Evolutionary conservation across 2,888 invertebrate genomes (phyloP), one percentile per base, ranked within the genome.

Genomic region (Acleris literana): DNA sequence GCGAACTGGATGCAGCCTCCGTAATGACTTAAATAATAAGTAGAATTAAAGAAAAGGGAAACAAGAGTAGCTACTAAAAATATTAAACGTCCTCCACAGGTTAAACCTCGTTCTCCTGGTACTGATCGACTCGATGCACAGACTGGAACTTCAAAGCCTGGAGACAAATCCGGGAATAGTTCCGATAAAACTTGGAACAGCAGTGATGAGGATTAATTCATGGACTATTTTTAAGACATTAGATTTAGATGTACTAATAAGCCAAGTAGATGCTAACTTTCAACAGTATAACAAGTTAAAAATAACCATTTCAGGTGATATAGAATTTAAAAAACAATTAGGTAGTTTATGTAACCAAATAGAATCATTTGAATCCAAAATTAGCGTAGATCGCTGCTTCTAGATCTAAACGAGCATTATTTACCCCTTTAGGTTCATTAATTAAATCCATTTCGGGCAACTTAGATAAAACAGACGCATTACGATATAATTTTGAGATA

Each of bases 381-480:
- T 29, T 68, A 5, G 29, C 29, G n/a, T n/a, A n/a, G 7, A 29
- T 29, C 7, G 29, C 29, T 7, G 7, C 3, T 29, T 29, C 29
- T 29, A 29, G 29, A 7, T 29, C 9, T 29, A 29, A 29, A 29
- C 29, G 29, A 7, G 29, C 29, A 29, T 29, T 29, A 29, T 29
- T 29, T 7, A 1, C 29, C 29, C 29, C 29, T 29, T 29, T 29
- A 29, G 29, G 29, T 29, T 29, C 29, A 29, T 29, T 29, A 29
- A 29, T 29, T 29, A 29, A 29, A 29, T 29, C 29, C 3, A 72
- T 75, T 46, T 70, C 72, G 4, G 72, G 72, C 51, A 75, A 76
- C 25, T 63, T 77, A 60, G 74, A 76, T 64, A 63, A 72, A 46
- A 67, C 73, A 0, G 74, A 74, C 53, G 73, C 73, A n/a, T 46